Percentiles rank a stretch among this genome's conserved stretches.
Evolutionary conservation across 2,113 vertebrate genomes (phyloP).

Genomic region (Sminthopsis crassicaudata): DNA sequence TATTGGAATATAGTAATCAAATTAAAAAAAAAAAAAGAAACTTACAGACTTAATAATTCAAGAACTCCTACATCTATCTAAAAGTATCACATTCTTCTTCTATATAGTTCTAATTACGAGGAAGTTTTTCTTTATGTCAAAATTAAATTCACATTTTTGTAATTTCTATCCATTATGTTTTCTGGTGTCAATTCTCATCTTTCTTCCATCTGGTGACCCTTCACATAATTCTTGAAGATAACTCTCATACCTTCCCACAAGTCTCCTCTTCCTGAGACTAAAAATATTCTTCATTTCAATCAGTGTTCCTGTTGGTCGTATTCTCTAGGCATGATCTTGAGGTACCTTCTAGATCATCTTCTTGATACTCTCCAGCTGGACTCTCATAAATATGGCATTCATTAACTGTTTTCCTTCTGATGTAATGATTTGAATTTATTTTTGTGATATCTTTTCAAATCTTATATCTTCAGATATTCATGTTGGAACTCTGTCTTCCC

Average conservation of each 20-base stretch:
- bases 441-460: background rate
- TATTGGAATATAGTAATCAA: background rate
- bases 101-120: background rate
- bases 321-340: background rate
- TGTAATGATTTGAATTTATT: background rate
- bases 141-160: background rate
- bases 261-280: background rate
- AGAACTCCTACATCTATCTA: background rate
- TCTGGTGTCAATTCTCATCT: background rate
- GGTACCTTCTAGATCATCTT: background rate
- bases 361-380: background rate
- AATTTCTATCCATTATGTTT: background rate
- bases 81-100: background rate
- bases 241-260: background rate
- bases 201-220: background rate
- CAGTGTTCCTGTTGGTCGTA: background rate
- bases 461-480: background rate
- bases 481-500: too few relatives aligned
- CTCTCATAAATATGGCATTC: background rate
- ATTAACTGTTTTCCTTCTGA: background rate
- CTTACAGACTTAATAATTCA: background rate
- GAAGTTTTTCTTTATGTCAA: background rate
- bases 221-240: background rate
- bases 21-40: background rate
- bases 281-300: background rate